These are phyloP conservation scores for Capreolus pygargus DNA, from an alignment of 2,113 vertebrate genomes.

Conservation along the genomic window DNA sequence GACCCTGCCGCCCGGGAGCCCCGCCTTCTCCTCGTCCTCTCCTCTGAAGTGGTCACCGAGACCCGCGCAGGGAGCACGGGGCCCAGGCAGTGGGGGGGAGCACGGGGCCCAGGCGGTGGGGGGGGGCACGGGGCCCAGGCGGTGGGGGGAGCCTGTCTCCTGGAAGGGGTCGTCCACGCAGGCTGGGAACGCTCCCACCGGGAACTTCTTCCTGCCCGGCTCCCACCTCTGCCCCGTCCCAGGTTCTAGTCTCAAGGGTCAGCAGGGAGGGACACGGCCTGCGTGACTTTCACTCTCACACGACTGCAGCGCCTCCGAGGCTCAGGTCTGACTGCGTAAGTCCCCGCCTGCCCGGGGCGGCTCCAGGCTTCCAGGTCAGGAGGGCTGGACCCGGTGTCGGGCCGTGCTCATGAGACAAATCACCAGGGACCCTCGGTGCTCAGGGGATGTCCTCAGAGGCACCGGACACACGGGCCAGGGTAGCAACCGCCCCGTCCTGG, in stretches of 20 bases:
- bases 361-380: background rate
- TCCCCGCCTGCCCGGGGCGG: fast-evolving
- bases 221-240: fast-evolving
- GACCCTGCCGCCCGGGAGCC: fast-evolving
- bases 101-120: background rate
- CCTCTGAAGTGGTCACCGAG: background rate
- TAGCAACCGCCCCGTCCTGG: fast-evolving
- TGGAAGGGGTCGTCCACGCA: background rate
- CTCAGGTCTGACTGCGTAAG: fast-evolving
- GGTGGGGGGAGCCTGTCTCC: background rate
- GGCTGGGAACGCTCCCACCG: background rate
- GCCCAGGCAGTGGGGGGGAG: background rate
- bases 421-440: background rate
- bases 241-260: background rate
- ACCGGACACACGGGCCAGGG: fast-evolving
- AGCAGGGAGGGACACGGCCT: background rate
- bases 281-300: background rate
- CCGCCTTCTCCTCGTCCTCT: background rate
- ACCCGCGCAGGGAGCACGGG: background rate
- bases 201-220: background rate
- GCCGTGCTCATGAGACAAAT: fast-evolving
- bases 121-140: background rate
- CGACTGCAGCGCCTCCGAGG: fast-evolving
- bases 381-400: fast-evolving
- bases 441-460: background rate